A percentile compares a stretch with the other conserved stretches of the same genome.
Evolutionary conservation across 2,113 vertebrate genomes (phyloP).

Genomic region (Macrotis lagotis): DNA sequence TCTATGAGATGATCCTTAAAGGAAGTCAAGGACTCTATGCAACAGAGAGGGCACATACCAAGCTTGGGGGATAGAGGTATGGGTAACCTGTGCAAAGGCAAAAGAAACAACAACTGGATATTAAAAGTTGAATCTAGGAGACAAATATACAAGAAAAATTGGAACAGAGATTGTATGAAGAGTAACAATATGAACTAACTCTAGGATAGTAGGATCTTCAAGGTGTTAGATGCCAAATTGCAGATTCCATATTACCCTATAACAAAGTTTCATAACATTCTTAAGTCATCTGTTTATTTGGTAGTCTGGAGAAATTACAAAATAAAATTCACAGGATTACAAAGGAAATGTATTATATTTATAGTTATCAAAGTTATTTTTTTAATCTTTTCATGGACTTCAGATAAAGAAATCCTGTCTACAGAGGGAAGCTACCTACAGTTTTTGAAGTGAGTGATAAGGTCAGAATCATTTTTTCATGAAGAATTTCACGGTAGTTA

Average conservation of each 20-base stretch:
- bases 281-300: background rate
- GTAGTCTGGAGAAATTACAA: background rate
- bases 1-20: background rate
- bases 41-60: background rate
- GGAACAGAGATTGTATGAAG: background rate
- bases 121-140: background rate
- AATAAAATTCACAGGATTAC: background rate
- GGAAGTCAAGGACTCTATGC: background rate
- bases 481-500: background rate
- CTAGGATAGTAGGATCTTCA: background rate
- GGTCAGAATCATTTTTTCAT: background rate
- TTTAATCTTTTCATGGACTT: background rate
- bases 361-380: background rate
- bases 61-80: background rate
- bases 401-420: background rate
- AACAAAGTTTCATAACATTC: background rate
- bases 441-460: too few species aligned
- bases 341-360: background rate
- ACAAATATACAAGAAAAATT: background rate
- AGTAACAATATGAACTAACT: background rate
- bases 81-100: background rate
- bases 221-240: background rate
- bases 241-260: background rate
- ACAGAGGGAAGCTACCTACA: background rate
- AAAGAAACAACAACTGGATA: background rate